phyloP scores from a whole-genome alignment of 2,797 vertebrate species.

The Syncerus caffer region DNA sequence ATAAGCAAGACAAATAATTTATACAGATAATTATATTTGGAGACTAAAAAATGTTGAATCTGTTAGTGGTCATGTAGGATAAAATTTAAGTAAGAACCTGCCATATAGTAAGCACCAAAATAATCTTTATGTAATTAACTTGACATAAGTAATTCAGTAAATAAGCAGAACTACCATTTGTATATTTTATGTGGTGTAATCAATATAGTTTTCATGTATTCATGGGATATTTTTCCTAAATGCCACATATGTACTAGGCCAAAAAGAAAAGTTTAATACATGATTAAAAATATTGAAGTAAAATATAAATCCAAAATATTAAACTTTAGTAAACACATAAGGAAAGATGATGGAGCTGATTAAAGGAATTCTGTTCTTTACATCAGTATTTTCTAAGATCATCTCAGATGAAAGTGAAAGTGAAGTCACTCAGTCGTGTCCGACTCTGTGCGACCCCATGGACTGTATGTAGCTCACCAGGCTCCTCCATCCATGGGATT shows the following conservation, averaged over 20 bases:
- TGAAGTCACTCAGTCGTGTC: no score
- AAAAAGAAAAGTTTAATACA: background rate
- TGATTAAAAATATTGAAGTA: background rate
- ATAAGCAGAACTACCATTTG: background rate
- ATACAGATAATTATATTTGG: background rate
- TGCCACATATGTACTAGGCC: background rate
- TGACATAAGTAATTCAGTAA: background rate
- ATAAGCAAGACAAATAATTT: background rate
- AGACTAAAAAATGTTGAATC: background rate
- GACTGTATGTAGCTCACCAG: no score
- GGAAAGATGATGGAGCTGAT: background rate
- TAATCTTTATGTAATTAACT: background rate
- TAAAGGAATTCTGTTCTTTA: background rate
- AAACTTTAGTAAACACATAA: background rate
- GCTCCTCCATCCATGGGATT: no score
- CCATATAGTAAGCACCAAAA: background rate
- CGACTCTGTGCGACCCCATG: no score
- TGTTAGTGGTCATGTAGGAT: background rate
- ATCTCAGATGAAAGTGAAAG: background rate
- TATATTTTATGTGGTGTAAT: background rate
- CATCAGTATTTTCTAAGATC: background rate
- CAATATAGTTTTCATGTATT: background rate
- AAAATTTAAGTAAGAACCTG: background rate
- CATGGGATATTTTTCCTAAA: background rate
- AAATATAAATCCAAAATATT: background rate